A percentile compares a stretch with the other conserved stretches of the same genome.
phyloP scores from a whole-genome alignment of 1,140 invertebrate genomes.

The Sesamia nonagrioides region DNA sequence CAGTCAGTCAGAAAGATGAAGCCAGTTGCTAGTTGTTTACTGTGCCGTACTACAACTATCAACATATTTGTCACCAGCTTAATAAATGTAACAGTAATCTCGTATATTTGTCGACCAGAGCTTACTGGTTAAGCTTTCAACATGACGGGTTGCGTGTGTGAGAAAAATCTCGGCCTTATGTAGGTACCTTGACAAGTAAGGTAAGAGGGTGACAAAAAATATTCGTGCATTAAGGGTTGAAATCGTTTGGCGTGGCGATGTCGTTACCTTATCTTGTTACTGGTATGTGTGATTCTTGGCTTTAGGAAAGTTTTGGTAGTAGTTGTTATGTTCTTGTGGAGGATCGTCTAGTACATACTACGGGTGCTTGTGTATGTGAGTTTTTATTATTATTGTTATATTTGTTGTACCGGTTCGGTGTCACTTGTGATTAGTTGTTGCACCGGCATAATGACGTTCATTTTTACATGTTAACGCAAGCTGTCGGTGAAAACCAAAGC shows the following conservation, averaged over 20 bases:
- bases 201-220: constrained; percentile 3
- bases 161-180: constrained; percentile 43
- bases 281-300: neutral
- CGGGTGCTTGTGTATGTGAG: too few species aligned
- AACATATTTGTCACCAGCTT: constrained; percentile 44
- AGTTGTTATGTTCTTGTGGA: too few species aligned
- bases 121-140: constrained; percentile 50
- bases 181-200: constrained; percentile 13
- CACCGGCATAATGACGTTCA: too few species aligned
- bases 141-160: constrained; percentile 44
- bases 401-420: too few species aligned
- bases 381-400: too few species aligned
- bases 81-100: constrained; percentile 52
- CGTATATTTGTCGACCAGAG: constrained; percentile 49
- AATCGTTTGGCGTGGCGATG: neutral
- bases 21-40: neutral
- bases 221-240: neutral
- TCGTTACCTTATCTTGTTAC: neutral
- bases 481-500: too few species aligned
- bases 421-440: too few species aligned
- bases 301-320: neutral
- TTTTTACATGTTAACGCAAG: too few species aligned
- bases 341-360: too few species aligned
- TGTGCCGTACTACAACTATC: neutral
- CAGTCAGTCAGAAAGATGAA: neutral